Conservation (phyloP, 2,888 invertebrate species). For the Calephelis perditalis region DNA sequence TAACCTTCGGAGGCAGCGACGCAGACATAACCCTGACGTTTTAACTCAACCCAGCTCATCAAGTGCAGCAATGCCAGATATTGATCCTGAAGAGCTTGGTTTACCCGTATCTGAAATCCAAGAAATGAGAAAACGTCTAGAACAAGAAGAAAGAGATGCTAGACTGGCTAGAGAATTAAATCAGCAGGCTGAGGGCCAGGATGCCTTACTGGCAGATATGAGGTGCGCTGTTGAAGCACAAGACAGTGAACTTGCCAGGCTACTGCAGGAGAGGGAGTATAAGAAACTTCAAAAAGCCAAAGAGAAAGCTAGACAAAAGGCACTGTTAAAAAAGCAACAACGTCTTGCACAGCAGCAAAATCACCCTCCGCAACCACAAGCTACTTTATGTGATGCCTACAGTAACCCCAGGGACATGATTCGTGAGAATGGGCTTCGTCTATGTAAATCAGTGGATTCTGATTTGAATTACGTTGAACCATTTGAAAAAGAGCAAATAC, state of each 20-base stretch:
- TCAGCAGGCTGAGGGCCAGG: constrained; percentile 55
- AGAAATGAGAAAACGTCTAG: constrained; percentile 58
- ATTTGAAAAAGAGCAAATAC: constrained; percentile 69
- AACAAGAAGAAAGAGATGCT: constrained; percentile 68
- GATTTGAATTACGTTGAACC: constrained; percentile 71
- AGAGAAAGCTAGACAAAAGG: constrained; percentile 67
- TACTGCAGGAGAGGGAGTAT: constrained; percentile 67
- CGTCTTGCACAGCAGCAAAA: constrained; percentile 47
- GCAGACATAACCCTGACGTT: constrained; percentile 45
- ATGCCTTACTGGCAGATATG: constrained; percentile 63
- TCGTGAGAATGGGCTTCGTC: constrained; percentile 53
- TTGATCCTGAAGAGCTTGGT: constrained; percentile 58
- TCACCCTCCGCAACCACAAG: constrained; percentile 37
- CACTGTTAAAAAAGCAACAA: constrained; percentile 66
- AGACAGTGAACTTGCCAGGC: constrained; percentile 61
- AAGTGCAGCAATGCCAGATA: constrained; percentile 35
- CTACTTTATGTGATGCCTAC: constrained; percentile 67
- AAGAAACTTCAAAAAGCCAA: constrained; percentile 69
- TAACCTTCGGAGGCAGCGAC: constrained; percentile 59
- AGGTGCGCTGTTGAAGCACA: constrained; percentile 71
- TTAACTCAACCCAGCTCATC: constrained; percentile 57
- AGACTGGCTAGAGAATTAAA: constrained; percentile 60
- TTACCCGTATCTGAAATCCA: constrained; percentile 58
- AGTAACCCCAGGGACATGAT: constrained; percentile 68
- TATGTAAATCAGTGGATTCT: constrained; percentile 70